Evolutionary conservation across 2,113 vertebrate species (phyloP), one percentile per base, ranked within the genome.

Genomic region (Ardeotis arabs): DNA sequence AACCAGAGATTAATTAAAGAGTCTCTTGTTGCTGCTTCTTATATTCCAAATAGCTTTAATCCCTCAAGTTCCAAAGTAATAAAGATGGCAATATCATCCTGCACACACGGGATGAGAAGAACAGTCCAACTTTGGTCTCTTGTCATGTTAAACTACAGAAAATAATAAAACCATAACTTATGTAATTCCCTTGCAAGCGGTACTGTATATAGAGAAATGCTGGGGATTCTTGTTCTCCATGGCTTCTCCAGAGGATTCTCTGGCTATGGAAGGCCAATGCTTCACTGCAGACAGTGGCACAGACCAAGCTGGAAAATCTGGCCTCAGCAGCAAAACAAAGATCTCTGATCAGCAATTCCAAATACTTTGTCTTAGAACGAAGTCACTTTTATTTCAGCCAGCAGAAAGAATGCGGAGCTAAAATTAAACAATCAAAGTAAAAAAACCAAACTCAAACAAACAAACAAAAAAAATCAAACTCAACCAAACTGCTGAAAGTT

Each of bases 1-100:
- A 95, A 95, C 83, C n/a, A 80, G 85, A 92, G 91, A 97, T 95
- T 94, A 96, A 94, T 96, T 97, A 94, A 80, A 73, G 58, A 91
- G 92, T 89, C 90, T 79, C 92, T 96, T 87, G 76, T 84, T 96
- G 83, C 77, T 91, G 10, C 37, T 86, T 68, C 69, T 84, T 94
- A 53, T 70, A 87, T 92, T 91, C 86, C 88, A 96, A 96, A 96
- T 49, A 89, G 90, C 80, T 92, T 75, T 75, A 96, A 82, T 96
- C 96, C 95, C 94, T 37, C 25, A 92, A 90, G 90, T 92, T 95
- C 92, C 84, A 76, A 91, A 94, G 92, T 95, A 96, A 96, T 96
- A 96, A 96, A 93, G 85, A 59, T 0, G 0, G 83, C 62, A 92
- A 95, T 96, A 95, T 84, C 62, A 78, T 87, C 52, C 55, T 62